Evolutionary conservation across 2,113 vertebrate species (phyloP).

Genomic region (Polypterus bichir): DNA sequence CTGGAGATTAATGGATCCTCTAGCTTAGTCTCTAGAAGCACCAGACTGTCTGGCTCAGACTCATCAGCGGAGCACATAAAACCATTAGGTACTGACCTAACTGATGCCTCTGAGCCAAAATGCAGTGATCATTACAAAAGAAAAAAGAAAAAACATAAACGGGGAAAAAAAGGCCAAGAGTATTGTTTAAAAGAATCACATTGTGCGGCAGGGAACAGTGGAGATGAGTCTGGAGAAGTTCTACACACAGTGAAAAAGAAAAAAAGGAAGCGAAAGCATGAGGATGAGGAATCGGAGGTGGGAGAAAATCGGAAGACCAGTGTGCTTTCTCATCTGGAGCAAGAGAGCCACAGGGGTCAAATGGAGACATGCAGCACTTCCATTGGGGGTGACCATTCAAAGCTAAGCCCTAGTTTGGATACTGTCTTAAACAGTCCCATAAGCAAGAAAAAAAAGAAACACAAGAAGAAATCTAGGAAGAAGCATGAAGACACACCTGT

Average conservation of each 20-base stretch:
- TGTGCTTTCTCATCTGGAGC: conserved; percentile 33
- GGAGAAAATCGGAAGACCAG: conserved; percentile 10
- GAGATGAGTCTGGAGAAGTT: background rate
- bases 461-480: conserved; percentile 17
- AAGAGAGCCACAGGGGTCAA: background rate
- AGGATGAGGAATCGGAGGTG: conserved; percentile 5
- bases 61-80: background rate
- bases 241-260: conserved; percentile 36
- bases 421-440: background rate
- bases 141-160: conserved; percentile 39
- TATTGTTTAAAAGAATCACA: background rate
- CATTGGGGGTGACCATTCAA: background rate
- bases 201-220: background rate
- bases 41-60: background rate
- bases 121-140: conserved; percentile 25
- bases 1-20: conserved; percentile 28
- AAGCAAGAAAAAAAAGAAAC: conserved; percentile 37
- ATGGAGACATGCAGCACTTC: background rate
- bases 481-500: conserved; percentile 17
- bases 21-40: background rate
- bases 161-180: conserved; percentile 1
- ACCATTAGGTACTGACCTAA: conserved; percentile 14
- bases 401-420: background rate
- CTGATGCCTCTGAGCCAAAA: conserved; percentile 32
- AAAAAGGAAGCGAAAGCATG: conserved; percentile 16